Evolutionary conservation across 2,797 vertebrate genomes (phyloP).

Genomic region (Adrianichthys oophorus): DNA sequence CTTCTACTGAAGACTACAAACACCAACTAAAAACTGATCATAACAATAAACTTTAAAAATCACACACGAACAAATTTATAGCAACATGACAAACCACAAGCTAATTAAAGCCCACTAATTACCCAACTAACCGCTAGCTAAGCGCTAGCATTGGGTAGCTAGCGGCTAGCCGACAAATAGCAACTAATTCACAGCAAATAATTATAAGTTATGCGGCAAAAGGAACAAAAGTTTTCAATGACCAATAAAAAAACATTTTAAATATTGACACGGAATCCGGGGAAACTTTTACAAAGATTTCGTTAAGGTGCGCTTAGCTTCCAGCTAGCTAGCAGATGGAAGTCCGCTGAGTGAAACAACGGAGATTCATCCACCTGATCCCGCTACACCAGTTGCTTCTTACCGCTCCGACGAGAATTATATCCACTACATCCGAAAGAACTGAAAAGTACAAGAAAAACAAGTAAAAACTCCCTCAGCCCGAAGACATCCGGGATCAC

Average conservation of each 20-base stretch:
- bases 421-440: slow-evolving; percentile 12
- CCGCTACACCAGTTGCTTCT: slow-evolving; percentile 46
- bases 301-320: slow-evolving; percentile 24
- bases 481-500: slow-evolving; percentile 16
- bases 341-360: slow-evolving; percentile 66
- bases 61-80: background rate
- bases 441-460: background rate
- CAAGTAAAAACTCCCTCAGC: slow-evolving; percentile 6
- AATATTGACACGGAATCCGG: background rate
- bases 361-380: slow-evolving; percentile 73
- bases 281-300: background rate
- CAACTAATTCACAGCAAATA: background rate
- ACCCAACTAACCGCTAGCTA: slow-evolving; percentile 14
- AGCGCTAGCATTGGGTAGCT: slow-evolving; percentile 51
- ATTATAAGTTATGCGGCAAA: background rate
- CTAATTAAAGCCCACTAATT: slow-evolving; percentile 16
- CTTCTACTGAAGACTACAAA: slow-evolving; percentile 25
- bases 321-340: slow-evolving; percentile 54
- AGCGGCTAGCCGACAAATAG: slow-evolving; percentile 31
- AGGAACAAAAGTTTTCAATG: background rate
- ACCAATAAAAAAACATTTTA: background rate
- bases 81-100: background rate
- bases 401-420: slow-evolving; percentile 46
- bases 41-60: background rate
- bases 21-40: slow-evolving; percentile 1